Base-by-base conservation (phyloP, 2,888 invertebrate species). In the Tetanocera ferruginea region DNA sequence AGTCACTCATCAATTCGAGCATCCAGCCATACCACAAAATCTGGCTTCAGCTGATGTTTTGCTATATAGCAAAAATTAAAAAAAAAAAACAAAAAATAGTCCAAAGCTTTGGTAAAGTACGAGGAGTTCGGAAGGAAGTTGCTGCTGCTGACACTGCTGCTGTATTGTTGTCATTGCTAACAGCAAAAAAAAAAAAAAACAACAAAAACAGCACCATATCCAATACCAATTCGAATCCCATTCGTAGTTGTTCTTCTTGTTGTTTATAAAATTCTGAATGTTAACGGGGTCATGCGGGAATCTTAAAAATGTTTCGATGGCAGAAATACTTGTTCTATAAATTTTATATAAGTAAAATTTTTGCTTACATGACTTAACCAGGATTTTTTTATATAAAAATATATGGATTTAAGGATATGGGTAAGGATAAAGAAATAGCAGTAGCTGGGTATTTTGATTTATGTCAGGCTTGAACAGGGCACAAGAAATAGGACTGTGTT, bases 251-350 rank as follows among this genome's bases (percentile, higher is more conserved):
- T 34, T 8, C 43, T 2, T 25, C 43, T 2, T 25, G 52, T 25
- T 37, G 43, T 43, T 37, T 43, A 37, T 28, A 55, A 74, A 62
- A 62, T 43, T 60, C 25, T 67, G 60, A 57, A 75, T 67, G 67
- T 51, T 67, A 55, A 74, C 74, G 66, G 75, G 75, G 75, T 75
- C 75, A 75, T 75, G 75, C 75, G 75, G 75, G 75, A 75, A 67
- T 37, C 57, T 34, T 37, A 23, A 49, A 51, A 51, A 51, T 49
- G 49, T 34, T 28, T 51, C 60, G 60, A 25, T 51, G 25, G 51
- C 51, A 5, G 23, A 17, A 23, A 34, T 31, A n/a, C 49, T 6
- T 69, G 69, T 28, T 49, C 69, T 51, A 69, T 14, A 69, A 69
- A 69, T 51, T 34, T 17, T 51, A 69, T 51, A 11, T 49, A 28